Conservation (phyloP, 2,888 invertebrate species). For the Sphinx pinastri region DNA sequence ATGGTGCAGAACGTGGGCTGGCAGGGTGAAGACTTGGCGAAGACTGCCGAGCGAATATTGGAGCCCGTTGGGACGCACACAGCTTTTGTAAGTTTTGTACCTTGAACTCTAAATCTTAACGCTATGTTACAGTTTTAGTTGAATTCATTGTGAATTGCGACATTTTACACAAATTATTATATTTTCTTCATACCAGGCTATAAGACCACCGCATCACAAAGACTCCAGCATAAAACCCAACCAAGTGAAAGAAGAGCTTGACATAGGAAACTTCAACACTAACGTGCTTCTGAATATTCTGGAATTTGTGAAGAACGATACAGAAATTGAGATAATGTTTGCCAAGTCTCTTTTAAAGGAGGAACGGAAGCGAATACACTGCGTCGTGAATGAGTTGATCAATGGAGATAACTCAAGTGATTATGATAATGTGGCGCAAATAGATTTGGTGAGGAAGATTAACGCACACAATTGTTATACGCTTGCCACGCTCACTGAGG, state of each 20-base stretch:
- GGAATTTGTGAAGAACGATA: conserved; percentile 61
- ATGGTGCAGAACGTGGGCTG: conserved; percentile 89
- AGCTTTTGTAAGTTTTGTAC: conserved; percentile 52
- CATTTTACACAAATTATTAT: not conserved
- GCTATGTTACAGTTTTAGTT: too few species aligned
- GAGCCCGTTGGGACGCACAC: conserved; percentile 79
- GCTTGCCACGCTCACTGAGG: conserved; percentile 53
- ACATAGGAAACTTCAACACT: conserved; percentile 41
- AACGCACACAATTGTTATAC: conserved; percentile 46
- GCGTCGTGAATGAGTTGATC: conserved; percentile 42
- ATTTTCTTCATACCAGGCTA: not conserved
- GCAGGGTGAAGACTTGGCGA: conserved; percentile 88
- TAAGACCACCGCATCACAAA: not conserved
- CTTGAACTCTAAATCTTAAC: not conserved
- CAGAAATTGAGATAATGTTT: conserved; percentile 52
- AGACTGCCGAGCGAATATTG: conserved; percentile 83
- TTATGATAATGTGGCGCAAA: conserved; percentile 36
- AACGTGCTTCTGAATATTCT: conserved; percentile 52
- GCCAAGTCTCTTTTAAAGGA: conserved; percentile 43
- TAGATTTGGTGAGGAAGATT: conserved; percentile 50
- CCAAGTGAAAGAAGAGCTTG: conserved; percentile 2
- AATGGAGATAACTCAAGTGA: conserved; percentile 34
- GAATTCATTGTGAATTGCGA: too few species aligned
- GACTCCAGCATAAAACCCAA: not conserved
- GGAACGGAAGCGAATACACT: conserved; percentile 51